Percentiles rank a stretch among this genome's conserved stretches.
These are phyloP conservation scores for Drosophila maculinotata DNA, from an alignment of 2,888 invertebrate species.

Conservation along the genomic window DNA sequence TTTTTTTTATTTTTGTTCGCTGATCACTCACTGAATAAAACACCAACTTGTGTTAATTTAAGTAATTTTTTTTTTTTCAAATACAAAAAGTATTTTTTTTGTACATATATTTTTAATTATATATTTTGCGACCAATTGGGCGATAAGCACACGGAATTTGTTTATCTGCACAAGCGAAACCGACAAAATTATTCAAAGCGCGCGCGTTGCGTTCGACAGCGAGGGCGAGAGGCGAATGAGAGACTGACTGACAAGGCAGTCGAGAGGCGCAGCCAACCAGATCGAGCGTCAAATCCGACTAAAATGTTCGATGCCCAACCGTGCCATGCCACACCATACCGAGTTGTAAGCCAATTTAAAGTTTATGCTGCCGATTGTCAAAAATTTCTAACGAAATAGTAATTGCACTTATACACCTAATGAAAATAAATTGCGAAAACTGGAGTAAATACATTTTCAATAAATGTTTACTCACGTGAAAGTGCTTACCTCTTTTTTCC, in stretches of 20 bases:
- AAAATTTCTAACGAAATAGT: too few species aligned
- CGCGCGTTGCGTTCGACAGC: conserved; percentile 44
- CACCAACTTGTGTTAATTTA: too few species aligned
- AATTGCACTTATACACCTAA: too few species aligned
- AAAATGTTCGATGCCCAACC: conserved; percentile 24
- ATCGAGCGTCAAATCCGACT: conserved; percentile 22
- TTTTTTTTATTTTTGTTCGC: too few species aligned
- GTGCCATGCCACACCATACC: background rate
- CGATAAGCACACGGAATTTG: conserved; percentile 13
- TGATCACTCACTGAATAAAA: background rate
- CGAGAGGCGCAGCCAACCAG: conserved; percentile 36
- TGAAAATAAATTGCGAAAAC: too few species aligned
- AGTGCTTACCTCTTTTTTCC: too few species aligned
- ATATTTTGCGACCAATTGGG: conserved; percentile 8
- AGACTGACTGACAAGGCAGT: conserved; percentile 31
- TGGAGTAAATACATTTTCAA: too few species aligned
- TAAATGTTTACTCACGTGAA: too few species aligned
- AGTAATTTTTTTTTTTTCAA: background rate
- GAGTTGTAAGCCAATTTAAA: conserved; percentile 18
- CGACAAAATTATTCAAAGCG: conserved; percentile 51
- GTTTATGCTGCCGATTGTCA: too few species aligned
- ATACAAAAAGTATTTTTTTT: background rate
- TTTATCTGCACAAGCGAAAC: conserved; percentile 27
- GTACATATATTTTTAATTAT: background rate
- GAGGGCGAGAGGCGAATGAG: conserved; percentile 50